Evolutionary conservation across 2,888 invertebrate genomes (phyloP), one percentile per base, ranked within the genome.

Genomic region (Agonopterix subpropinquella): DNA sequence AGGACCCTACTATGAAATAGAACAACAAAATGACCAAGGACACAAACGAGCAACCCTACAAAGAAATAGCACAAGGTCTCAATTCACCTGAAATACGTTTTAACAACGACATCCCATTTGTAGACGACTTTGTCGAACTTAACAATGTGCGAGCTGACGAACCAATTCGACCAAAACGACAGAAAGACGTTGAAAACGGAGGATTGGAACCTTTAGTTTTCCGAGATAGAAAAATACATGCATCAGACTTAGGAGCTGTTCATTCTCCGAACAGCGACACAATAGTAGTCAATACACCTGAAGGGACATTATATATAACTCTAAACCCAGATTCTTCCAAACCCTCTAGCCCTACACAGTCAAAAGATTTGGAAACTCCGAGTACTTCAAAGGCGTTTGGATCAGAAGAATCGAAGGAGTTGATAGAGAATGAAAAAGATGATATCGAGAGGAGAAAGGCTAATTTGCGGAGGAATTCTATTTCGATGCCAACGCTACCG

Each of bases 401-500:
- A 4, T 78, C 73, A 1, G 55, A 57, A 41, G 85, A 85, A 36
- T 80, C 82, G 0, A 68, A 61, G 48, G 68, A 69, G 37, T 39
- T 83, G 58, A 80, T 84, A 53, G 63, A 64, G 28, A 72, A 67
- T 35, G 85, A 87, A 53, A 62, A 53, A 48, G 71, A 71, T 9
- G 61, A 59, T 36, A 65, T 65, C 10, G 79, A 76, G 41, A 64
- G 69, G 51, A 77, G 81, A 49, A 69, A 64, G 52, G 70, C 72
- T 4, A 77, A 73, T 46, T 68, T 91, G 47, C 87, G 94, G 46
- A 90, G 93, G 57, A 93, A 93, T 59, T 94, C 94, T 2, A 92
- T 93, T 54, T 94, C 95, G 2, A 89, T 95, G 88, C 95, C 95
- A 2, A 89, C 90, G 57, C 81, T 95, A 51, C 92, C 93, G 65